Conservation (phyloP, 1,140 invertebrate genomes). For the Hesperophylax magnus region DNA sequence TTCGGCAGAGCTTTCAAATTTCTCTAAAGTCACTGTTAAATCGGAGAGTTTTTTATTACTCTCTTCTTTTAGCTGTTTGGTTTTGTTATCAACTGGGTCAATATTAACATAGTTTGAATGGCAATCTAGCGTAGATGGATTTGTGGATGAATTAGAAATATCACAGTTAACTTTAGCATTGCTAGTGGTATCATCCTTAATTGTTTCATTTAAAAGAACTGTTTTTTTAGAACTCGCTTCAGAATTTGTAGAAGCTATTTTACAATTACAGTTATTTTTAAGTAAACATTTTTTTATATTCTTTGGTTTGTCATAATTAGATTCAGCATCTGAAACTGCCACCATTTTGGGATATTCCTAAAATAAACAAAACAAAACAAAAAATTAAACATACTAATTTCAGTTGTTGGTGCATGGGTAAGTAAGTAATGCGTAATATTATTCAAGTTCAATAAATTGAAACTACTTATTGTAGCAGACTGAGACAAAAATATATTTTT, state of each 20-base stretch:
- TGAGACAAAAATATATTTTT: too few species aligned
- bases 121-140: neutral
- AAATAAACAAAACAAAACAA: conserved; percentile 48
- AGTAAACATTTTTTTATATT: conserved; percentile 80
- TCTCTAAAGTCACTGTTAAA: conserved; percentile 79
- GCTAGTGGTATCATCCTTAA: neutral
- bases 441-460: too few species aligned
- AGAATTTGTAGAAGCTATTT: conserved; percentile 1
- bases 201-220: neutral
- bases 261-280: conserved; percentile 47
- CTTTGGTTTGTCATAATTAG: conserved; percentile 82
- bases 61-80: conserved; percentile 54
- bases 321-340: conserved; percentile 55
- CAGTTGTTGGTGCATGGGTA: too few species aligned
- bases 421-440: too few species aligned
- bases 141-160: neutral
- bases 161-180: neutral
- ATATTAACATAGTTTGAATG: conserved; percentile 76
- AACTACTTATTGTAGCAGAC: too few species aligned
- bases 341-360: conserved; percentile 69
- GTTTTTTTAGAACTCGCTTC: neutral
- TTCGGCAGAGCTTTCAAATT: conserved; percentile 82
- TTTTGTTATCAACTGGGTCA: conserved; percentile 61
- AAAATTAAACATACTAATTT: too few species aligned
- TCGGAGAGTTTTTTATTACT: conserved; percentile 76